Base-by-base conservation (phyloP, 2,113 vertebrate species). In the Aythya baeri region DNA sequence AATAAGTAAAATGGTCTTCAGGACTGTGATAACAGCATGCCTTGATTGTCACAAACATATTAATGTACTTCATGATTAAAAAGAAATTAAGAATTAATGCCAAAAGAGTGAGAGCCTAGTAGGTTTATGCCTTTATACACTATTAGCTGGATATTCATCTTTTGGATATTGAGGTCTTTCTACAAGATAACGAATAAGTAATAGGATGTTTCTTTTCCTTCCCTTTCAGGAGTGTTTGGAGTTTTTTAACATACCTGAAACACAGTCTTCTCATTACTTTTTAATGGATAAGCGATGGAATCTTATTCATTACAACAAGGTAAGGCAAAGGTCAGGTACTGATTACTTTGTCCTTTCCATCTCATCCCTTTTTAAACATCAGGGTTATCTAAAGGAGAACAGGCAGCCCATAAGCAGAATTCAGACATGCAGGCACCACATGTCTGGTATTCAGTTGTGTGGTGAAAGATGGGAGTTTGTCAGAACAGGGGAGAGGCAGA, bases 281-380 rank as follows among this genome's bases (percentile, higher is more conserved):
- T 98, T 99, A 76, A 99, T 99, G 99, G 99, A 99, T 98, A 99
- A 99, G 94, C 98, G 99, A 36, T 99, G 99, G 99, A 99, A 99
- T 94, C 99, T 99, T 85, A 99, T 99, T 92, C 99, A 99, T 97
- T 99, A 99, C 81, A 99, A 98, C 92, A 99, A 99, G 98, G 99
- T 99, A 72, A 95, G 96, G 17, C 46, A 65, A 68, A 84, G 32
- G 17, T 72, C 32, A 22, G 49, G 59, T 72, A 23, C 31, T 29
- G 18, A 1, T 79, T n/a, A 36, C 54, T 92, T 68, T 58, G 12
- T 68, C 92, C 55, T 82, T 93, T 77, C 67, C 7, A 8, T 46
- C 27, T 66, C 13, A 6, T 54, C 46, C 26, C 7, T 79, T 86
- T 83, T 82, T 65, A 66, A 87, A 87, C 7, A 50, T 26, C 9